These are phyloP conservation scores for Zoanthus solanderi DNA, from an alignment of 92 coral and sea anemone species.

Conservation along the genomic window DNA sequence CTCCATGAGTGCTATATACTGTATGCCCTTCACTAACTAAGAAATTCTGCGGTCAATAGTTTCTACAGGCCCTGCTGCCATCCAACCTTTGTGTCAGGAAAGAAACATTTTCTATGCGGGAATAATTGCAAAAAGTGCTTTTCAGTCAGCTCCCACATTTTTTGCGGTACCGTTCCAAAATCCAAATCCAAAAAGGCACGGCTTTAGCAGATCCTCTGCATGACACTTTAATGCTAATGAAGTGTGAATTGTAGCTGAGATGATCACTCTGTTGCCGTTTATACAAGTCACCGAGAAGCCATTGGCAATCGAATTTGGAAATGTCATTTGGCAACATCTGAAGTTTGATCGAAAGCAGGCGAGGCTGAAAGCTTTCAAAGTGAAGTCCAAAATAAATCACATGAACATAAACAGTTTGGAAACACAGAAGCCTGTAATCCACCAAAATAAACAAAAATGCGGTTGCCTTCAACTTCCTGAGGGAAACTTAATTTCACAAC, in stretches of 20 bases:
- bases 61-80: constrained; percentile 24
- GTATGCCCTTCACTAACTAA: constrained; percentile 19
- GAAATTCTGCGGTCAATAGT: constrained; percentile 16
- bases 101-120: not conserved
- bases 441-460: constrained; percentile 14
- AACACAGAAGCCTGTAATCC: constrained; percentile 5
- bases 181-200: constrained; percentile 10
- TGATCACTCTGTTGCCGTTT: constrained; percentile 7
- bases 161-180: constrained; percentile 4
- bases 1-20: constrained; percentile 11
- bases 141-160: constrained; percentile 17
- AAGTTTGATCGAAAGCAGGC: constrained; percentile 14
- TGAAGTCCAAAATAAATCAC: constrained; percentile 13
- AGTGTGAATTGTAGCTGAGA: not conserved
- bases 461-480: constrained; percentile 18
- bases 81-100: constrained; percentile 1
- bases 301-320: constrained; percentile 11
- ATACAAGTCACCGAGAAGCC: constrained; percentile 12
- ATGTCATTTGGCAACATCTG: constrained; percentile 17
- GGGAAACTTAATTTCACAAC: constrained; percentile 7
- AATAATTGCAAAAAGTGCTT: constrained; percentile 20
- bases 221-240: constrained; percentile 15
- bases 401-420: constrained; percentile 13
- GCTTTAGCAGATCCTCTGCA: constrained; percentile 17
- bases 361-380: constrained; percentile 2